phyloP scores from a whole-genome alignment of 2,888 invertebrate species.

The Callyntrura guangdongensis region DNA sequence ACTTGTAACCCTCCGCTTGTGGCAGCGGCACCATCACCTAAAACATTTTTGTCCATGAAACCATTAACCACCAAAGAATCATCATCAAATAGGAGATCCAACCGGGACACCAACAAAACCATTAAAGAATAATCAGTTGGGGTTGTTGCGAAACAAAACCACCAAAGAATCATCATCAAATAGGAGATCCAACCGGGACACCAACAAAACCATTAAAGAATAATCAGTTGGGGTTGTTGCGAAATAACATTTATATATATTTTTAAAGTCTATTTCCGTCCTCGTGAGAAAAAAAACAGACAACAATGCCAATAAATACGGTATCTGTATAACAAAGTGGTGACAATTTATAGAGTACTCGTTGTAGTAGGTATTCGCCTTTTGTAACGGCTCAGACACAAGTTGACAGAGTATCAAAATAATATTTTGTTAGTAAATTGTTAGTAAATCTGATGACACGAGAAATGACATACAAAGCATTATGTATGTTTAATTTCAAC shows the following conservation, averaged over 20 bases:
- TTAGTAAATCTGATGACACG: too few relatives aligned
- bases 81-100: not conserved
- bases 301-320: not conserved
- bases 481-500: too few relatives aligned
- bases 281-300: not conserved
- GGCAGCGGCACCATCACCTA: not conserved
- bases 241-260: not conserved
- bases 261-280: too few relatives aligned
- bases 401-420: too few relatives aligned
- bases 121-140: not conserved
- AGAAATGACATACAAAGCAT: too few relatives aligned
- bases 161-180: not conserved
- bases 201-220: not conserved
- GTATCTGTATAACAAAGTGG: too few relatives aligned
- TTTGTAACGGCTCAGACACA: too few relatives aligned
- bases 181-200: not conserved
- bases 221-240: not conserved
- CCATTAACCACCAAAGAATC: not conserved
- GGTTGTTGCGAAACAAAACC: not conserved
- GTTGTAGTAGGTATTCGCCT: too few relatives aligned
- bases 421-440: too few relatives aligned
- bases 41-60: constrained; percentile 22
- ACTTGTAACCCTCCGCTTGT: not conserved
- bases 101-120: not conserved
- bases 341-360: too few relatives aligned